Percentiles rank a stretch among this genome's conserved stretches.
Evolutionary conservation across 2,888 invertebrate species (phyloP).

Genomic region (Operophtera brumata): DNA sequence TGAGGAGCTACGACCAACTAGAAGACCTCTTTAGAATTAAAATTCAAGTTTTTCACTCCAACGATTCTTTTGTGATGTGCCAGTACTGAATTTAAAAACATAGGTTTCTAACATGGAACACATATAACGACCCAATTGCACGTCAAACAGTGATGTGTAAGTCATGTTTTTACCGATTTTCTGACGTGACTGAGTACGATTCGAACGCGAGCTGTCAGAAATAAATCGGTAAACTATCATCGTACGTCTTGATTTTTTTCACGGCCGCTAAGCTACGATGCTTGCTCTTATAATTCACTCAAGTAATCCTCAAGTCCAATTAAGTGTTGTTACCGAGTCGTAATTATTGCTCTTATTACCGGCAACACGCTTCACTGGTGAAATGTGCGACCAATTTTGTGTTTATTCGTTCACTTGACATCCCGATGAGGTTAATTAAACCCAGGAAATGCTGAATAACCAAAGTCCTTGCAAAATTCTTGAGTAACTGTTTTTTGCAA

Average conservation of each 20-base stretch:
- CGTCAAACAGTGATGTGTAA: slow-evolving; percentile 38
- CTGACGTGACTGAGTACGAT: slow-evolving; percentile 41
- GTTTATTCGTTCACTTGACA: slow-evolving; percentile 19
- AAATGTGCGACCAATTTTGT: slow-evolving; percentile 35
- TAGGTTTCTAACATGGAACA: slow-evolving; percentile 28
- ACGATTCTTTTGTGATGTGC: slow-evolving; percentile 18
- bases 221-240: slow-evolving; percentile 60
- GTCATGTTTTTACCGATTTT: slow-evolving; percentile 30
- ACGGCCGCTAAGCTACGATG: slow-evolving; percentile 50
- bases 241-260: slow-evolving; percentile 56
- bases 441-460: not conserved
- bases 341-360: slow-evolving; percentile 64
- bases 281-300: slow-evolving; percentile 60
- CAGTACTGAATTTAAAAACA: slow-evolving; percentile 26
- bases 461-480: slow-evolving; percentile 2
- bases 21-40: slow-evolving; percentile 16
- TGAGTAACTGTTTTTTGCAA: not conserved
- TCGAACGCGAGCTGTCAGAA: slow-evolving; percentile 36
- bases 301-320: slow-evolving; percentile 67
- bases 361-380: slow-evolving; percentile 59
- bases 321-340: slow-evolving; percentile 60
- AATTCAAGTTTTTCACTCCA: slow-evolving; percentile 26
- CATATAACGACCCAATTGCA: slow-evolving; percentile 34
- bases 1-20: not conserved
- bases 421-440: slow-evolving; percentile 15